Base-by-base conservation (phyloP, 23 tunicate species). In the Ascidia mentula region DNA sequence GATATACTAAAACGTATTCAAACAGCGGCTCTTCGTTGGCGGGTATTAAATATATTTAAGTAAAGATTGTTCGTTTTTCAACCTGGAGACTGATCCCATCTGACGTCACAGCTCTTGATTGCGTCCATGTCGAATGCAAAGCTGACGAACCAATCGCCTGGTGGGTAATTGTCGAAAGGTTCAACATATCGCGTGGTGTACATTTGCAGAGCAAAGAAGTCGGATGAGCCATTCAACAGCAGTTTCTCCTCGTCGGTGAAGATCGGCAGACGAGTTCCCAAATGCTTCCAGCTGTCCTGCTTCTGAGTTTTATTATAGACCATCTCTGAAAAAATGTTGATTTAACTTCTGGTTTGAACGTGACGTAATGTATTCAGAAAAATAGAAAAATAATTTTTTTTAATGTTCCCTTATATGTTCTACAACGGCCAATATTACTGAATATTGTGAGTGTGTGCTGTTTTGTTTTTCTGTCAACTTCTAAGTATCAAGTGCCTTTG, bases 71-170 rank as follows among this genome's bases (percentile, higher is more conserved):
- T n/a, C n/a, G n/a, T n/a, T n/a, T 69, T 69, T 0, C 37, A 53
- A 88, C 98, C 79, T 88, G 98, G 98, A 6, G 98, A 77, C 36
- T 72, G 87, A n/a, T 65, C 77, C 98, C 98, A 93, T 60, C 98
- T 76, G 2, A 72, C 37, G 42, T 93, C 98, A 60, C 98, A 93
- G 33, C 77, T 46, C 3, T 61, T 78, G 61, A 77, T 81, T 36
- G 82, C 77, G 38, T 88, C 80, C 30, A 80, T 60, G 42, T 93
- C 98, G 2, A 89, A 40, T 12, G 82, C 20, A 26, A 33, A 81
- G 28, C 84, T 74, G 0, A 84, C 86, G 45, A 88, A 88, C 46
- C 80, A 7, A 45, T 65, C 78, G 6, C 61, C 40, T 7, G 32
- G 34, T 15, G 82, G 72, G 65, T 73, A 84, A 34, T 40, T 39